Evolutionary conservation across 2,113 vertebrate genomes (phyloP).

Genomic region (Antennarius striatus): DNA sequence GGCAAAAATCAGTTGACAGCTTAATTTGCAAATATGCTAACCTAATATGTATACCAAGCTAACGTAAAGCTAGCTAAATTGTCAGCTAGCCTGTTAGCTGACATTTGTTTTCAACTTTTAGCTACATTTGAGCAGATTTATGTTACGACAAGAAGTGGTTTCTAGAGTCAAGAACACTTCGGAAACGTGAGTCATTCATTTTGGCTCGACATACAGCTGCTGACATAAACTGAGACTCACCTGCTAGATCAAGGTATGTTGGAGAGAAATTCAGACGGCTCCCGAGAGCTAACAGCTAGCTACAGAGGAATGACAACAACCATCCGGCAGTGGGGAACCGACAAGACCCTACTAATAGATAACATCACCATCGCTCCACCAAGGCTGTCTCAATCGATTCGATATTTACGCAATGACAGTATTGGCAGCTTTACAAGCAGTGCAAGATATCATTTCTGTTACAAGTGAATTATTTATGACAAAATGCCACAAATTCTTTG

Average conservation of each 20-base stretch:
- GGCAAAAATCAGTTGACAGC: background rate
- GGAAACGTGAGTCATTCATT: background rate
- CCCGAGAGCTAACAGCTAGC: slow-evolving; percentile 48
- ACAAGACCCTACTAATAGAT: slow-evolving; percentile 32
- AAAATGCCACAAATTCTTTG: too few relatives aligned
- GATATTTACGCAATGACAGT: background rate
- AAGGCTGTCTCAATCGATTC: background rate
- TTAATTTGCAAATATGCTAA: background rate
- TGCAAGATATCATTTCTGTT: too few relatives aligned
- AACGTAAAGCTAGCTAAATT: slow-evolving; percentile 38
- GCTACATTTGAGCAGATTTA: background rate
- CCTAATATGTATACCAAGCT: slow-evolving; percentile 16
- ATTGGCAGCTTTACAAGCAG: too few relatives aligned
- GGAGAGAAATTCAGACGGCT: slow-evolving; percentile 28
- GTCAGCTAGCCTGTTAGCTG: slow-evolving; percentile 32
- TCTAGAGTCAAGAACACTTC: background rate
- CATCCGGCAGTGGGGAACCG: slow-evolving; percentile 3
- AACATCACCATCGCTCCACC: slow-evolving; percentile 7
- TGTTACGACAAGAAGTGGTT: background rate
- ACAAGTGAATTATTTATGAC: too few relatives aligned
- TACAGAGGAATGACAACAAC: slow-evolving; percentile 65
- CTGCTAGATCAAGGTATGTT: slow-evolving; percentile 58
- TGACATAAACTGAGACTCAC: slow-evolving; percentile 44
- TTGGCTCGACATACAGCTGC: background rate
- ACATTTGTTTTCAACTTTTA: slow-evolving; percentile 53